Conservation (phyloP, 2,888 invertebrate species). For the Diplolepis rosae region DNA sequence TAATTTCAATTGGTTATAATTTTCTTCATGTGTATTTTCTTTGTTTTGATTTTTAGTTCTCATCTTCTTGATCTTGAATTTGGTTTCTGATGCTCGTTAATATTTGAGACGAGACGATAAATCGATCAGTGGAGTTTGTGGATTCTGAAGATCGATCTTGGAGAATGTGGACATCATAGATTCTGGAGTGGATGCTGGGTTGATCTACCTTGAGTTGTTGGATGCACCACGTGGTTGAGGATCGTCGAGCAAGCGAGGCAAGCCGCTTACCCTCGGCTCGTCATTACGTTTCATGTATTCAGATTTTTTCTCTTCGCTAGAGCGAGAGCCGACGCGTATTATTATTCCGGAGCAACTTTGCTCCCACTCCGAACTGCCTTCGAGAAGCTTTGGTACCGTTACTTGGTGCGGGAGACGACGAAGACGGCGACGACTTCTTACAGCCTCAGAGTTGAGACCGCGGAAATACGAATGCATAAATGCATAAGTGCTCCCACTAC, state of each 20-base stretch:
- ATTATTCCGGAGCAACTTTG: constrained; percentile 72
- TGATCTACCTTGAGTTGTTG: neutral
- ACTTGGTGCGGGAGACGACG: constrained; percentile 49
- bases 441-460: constrained; percentile 58
- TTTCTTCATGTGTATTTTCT: neutral
- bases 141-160: neutral
- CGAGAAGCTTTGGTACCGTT: constrained; percentile 54
- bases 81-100: constrained; percentile 23
- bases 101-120: constrained; percentile 25
- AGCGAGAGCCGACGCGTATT: constrained; percentile 65
- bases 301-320: constrained; percentile 67
- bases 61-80: too few species aligned
- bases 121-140: constrained; percentile 7
- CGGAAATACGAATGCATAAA: constrained; percentile 73
- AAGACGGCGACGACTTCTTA: constrained; percentile 62
- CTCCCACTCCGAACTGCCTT: constrained; percentile 56
- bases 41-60: neutral
- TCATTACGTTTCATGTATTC: constrained; percentile 73
- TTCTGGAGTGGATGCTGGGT: constrained; percentile 2
- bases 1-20: too few species aligned
- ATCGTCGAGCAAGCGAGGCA: constrained; percentile 31
- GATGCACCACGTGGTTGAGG: constrained; percentile 10
- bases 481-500: constrained; percentile 69
- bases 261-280: constrained; percentile 56
- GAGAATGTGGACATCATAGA: constrained; percentile 21